Evolutionary conservation across 2,888 invertebrate species (phyloP).

Genomic region (Drosophila mimetica): DNA sequence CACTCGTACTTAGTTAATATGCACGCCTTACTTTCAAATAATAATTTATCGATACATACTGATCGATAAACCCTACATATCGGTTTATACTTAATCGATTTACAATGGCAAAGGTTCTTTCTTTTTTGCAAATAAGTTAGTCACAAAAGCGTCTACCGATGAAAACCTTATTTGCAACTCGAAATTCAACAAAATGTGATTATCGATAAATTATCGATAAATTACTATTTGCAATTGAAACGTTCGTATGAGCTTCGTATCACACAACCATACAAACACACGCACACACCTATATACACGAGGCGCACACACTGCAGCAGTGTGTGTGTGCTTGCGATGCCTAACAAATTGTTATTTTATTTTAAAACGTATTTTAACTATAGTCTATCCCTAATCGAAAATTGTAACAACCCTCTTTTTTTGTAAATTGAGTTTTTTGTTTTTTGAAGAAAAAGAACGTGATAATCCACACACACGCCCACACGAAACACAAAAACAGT

Average conservation of each 20-base stretch:
- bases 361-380: slow-evolving; percentile 60
- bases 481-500: slow-evolving; percentile 50
- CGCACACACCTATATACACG: slow-evolving; percentile 24
- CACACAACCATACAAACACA: slow-evolving; percentile 24
- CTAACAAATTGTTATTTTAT: slow-evolving; percentile 76
- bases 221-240: background rate
- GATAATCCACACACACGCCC: slow-evolving; percentile 56
- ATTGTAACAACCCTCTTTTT: slow-evolving; percentile 14
- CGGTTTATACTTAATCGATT: background rate
- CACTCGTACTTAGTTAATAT: slow-evolving; percentile 2
- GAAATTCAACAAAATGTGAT: background rate
- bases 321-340: slow-evolving; percentile 63
- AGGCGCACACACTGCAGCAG: slow-evolving; percentile 54
- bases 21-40: slow-evolving; percentile 1
- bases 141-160: background rate
- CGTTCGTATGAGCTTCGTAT: background rate
- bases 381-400: slow-evolving; percentile 54
- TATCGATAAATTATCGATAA: background rate
- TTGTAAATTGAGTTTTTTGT: slow-evolving; percentile 37
- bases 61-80: background rate
- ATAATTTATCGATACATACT: background rate
- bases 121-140: background rate
- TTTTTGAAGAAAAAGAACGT: slow-evolving; percentile 57
- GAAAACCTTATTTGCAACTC: too few relatives aligned
- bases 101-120: background rate